A percentile compares a stretch with the other conserved stretches of the same genome.
phyloP scores from a whole-genome alignment of 2,113 vertebrate genomes.

The Catagonus wagneri region DNA sequence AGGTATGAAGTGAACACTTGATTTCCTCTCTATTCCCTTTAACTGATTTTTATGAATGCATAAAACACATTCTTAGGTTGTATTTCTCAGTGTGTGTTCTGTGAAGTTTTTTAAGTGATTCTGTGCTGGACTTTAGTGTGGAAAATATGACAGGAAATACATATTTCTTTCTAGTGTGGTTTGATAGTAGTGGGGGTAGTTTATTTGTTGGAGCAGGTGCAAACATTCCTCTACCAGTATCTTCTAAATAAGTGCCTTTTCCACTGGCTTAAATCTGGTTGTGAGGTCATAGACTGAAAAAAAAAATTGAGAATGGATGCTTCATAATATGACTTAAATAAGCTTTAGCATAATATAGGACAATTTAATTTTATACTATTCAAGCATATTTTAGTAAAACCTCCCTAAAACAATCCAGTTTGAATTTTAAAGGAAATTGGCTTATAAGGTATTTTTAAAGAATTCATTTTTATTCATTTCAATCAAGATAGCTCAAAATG shows the following conservation, averaged over 20 bases:
- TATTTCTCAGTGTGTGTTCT: not conserved
- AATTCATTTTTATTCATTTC: not conserved
- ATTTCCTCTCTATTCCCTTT: not conserved
- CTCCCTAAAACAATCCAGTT: not conserved
- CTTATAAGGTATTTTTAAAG: not conserved
- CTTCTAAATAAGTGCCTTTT: not conserved
- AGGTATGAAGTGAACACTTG: slow-evolving; percentile 36
- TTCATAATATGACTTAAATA: not conserved
- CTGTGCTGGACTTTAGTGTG: not conserved
- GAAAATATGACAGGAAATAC: not conserved
- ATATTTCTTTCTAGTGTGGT: not conserved
- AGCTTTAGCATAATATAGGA: not conserved
- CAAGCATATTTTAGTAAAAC: not conserved
- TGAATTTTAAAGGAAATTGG: not conserved
- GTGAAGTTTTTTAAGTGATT: not conserved
- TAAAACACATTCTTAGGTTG: not conserved
- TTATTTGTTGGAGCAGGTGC: not conserved
- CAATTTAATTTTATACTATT: not conserved
- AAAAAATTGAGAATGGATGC: not conserved
- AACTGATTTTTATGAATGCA: not conserved
- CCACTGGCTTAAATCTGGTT: not conserved
- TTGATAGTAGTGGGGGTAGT: not conserved
- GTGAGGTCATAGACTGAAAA: not conserved
- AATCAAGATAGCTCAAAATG: not conserved
- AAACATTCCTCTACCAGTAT: not conserved